These are phyloP conservation scores for Hipparchia semele DNA, from an alignment of 2,888 invertebrate species.

Conservation along the genomic window DNA sequence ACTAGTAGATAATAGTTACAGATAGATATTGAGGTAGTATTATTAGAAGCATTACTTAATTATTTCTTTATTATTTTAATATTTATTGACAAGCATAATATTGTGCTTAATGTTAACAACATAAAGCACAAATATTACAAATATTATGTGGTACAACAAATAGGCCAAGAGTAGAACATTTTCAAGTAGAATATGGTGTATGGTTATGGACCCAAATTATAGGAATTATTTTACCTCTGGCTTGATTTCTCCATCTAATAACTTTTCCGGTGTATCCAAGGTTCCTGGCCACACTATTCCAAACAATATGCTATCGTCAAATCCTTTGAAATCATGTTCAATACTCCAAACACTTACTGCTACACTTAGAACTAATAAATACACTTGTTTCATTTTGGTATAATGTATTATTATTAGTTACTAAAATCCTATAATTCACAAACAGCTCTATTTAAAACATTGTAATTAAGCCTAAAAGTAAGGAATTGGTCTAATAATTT, in stretches of 20 bases:
- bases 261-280: slow-evolving; percentile 52
- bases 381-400: slow-evolving; percentile 54
- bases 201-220: not conserved
- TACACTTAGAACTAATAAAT: slow-evolving; percentile 53
- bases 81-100: too few species aligned
- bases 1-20: too few species aligned
- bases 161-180: too few species aligned
- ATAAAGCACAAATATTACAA: not conserved
- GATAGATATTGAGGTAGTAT: too few species aligned
- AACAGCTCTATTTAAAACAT: not conserved
- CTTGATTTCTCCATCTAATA: slow-evolving; percentile 56
- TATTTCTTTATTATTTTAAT: too few species aligned
- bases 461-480: not conserved
- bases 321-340: slow-evolving; percentile 87
- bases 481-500: not conserved
- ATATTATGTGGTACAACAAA: too few species aligned
- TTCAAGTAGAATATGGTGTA: too few species aligned
- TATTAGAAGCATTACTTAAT: too few species aligned
- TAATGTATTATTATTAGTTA: not conserved
- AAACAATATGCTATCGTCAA: slow-evolving; percentile 92
- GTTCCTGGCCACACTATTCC: slow-evolving; percentile 90
- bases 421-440: not conserved
- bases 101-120: too few species aligned
- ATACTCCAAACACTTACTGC: slow-evolving; percentile 54
- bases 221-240: slow-evolving; percentile 51